Conservation (phyloP, 2,797 vertebrate genomes). For the Danio kyathit region DNA sequence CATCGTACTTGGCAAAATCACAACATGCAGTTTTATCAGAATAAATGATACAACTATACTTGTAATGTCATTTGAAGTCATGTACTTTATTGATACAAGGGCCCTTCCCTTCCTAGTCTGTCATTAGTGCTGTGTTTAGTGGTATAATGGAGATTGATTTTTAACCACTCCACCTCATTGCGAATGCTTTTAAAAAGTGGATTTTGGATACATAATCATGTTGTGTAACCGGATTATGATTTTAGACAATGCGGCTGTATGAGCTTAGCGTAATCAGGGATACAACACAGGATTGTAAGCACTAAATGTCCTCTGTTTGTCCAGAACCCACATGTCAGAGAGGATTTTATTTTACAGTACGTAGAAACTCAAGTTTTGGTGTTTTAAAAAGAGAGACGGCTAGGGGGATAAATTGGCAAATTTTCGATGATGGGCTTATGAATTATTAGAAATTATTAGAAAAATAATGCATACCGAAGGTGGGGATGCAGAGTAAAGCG, state of each 20-base stretch:
- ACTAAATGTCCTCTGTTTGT: not conserved
- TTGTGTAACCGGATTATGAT: slow-evolving; percentile 26
- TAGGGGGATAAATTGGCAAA: too few relatives aligned
- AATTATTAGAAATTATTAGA: too few relatives aligned
- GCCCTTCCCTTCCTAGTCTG: not conserved
- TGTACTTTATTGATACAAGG: not conserved
- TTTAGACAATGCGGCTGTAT: slow-evolving; percentile 11
- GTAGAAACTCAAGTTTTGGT: too few relatives aligned
- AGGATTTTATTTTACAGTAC: not conserved
- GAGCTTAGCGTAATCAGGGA: not conserved
- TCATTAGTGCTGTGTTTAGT: slow-evolving; percentile 11
- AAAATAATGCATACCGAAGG: too few relatives aligned
- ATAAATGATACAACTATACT: not conserved
- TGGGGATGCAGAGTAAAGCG: too few relatives aligned
- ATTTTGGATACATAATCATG: slow-evolving; percentile 20
- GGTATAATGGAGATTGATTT: slow-evolving; percentile 10
- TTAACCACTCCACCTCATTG: not conserved
- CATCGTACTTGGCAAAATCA: too few relatives aligned
- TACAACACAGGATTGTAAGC: slow-evolving; percentile 6
- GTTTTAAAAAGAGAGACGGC: too few relatives aligned
- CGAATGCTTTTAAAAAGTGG: slow-evolving; percentile 16
- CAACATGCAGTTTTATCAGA: not conserved
- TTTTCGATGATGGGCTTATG: too few relatives aligned
- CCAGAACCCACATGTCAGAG: not conserved
- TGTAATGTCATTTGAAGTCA: not conserved